Conservation (phyloP, 2,797 vertebrate species). For the Mormyrus hasselquistii region DNA sequence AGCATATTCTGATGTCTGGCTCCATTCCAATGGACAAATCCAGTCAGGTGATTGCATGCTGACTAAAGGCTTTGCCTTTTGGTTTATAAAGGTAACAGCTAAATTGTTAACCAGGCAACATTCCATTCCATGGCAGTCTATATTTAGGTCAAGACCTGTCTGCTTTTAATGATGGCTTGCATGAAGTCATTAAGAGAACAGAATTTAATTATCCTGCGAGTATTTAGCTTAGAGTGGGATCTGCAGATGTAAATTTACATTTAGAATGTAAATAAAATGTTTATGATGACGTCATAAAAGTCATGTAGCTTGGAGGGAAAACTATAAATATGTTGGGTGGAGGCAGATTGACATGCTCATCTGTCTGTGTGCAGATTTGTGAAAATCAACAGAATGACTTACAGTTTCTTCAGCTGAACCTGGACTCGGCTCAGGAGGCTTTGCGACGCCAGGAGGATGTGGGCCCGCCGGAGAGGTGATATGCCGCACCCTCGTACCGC, state of each 20-base stretch:
- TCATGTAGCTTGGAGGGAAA: neutral
- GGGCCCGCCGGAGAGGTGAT: slow-evolving; percentile 56
- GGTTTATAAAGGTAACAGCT: neutral
- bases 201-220: neutral
- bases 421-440: slow-evolving; percentile 64
- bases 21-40: slow-evolving; percentile 10
- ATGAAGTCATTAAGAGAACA: neutral
- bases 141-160: neutral
- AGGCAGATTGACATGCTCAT: neutral
- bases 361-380: slow-evolving; percentile 62
- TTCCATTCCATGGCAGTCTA: neutral
- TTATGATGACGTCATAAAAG: neutral
- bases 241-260: neutral
- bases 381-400: slow-evolving; percentile 74
- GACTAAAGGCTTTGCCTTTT: neutral
- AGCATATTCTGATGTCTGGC: neutral
- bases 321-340: neutral
- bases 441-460: slow-evolving; percentile 47
- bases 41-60: neutral
- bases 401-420: slow-evolving; percentile 68
- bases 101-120: neutral
- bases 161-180: neutral
- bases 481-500: neutral
- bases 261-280: neutral
- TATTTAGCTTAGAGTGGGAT: neutral